Evolutionary conservation across 23 tunicate species (phyloP), one percentile per base, ranked within the genome.

Genomic region (Clavelina lepadiformis): DNA sequence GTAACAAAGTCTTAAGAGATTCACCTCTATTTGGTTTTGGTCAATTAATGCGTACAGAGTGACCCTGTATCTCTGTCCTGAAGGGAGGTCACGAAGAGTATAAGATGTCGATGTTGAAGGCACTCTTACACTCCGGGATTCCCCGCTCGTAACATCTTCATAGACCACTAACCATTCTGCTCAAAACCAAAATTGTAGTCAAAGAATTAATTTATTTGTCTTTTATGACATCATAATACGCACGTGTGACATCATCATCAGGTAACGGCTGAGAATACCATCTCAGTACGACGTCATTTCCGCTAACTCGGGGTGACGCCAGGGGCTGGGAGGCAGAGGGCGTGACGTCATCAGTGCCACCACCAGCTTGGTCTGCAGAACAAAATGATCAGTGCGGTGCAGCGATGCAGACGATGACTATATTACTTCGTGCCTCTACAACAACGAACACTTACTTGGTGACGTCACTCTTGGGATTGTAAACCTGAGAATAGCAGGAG

Each of bases 21-120:
- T 33, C 35, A 76, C 82, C 73, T 76, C 69, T 8, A 76, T 46
- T 65, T 56, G 32, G 31, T 54, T 56, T 2, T 53, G 58, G 24
- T 66, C 73, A 5, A 76, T 61, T 11, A 76, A 23, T 0, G 82
- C 82, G 28, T 28, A 65, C 28, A 76, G 49, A 6, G 56, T 76
- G 1, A 76, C 32, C 52, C 82, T 56, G 57, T 76, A 76, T 38
- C 62, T 20, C 13, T 55, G 56, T 2, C 83, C 86, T 23, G 86
- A 54, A 8, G 5, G 28, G 5, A 79, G 56, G 23, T 80, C 50
- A 28, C 20, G 33, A 18, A 71, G 63, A 1, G 58, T 62, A 57
- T 49, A 63, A 3, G 87, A 62, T 20, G 68, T 62, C 0, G 72
- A 46, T 5, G 63, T 27, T 2, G 78, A 26, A 23, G 61, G 2